Evolutionary conservation across 1,140 invertebrate genomes (phyloP).

Genomic region (Lepidurus couesii): DNA sequence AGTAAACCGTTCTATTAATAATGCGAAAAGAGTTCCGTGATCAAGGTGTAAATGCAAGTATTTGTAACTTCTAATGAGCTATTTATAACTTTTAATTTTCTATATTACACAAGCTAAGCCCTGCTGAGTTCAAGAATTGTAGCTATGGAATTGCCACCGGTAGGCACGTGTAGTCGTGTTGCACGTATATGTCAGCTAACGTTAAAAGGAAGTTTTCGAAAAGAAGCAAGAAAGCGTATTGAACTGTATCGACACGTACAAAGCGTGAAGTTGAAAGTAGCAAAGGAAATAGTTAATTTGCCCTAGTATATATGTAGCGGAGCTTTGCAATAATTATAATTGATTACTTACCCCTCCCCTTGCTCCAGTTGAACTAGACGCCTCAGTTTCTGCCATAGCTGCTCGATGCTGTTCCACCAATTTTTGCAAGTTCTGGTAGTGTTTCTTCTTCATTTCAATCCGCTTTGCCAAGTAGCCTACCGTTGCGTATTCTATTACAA

Average conservation of each 20-base stretch:
- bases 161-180: no score
- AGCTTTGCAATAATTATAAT: no score
- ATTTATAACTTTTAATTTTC: no score
- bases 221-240: background rate
- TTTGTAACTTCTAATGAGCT: no score
- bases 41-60: no score
- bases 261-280: background rate
- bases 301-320: no score
- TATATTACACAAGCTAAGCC: no score
- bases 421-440: constrained; percentile 78
- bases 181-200: background rate
- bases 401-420: constrained; percentile 80
- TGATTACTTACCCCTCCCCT: constrained; percentile 15
- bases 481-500: constrained; percentile 80
- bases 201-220: background rate
- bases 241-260: background rate
- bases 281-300: no score
- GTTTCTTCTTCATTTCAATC: constrained; percentile 89
- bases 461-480: constrained; percentile 93
- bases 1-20: no score
- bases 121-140: no score
- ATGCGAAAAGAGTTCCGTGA: no score
- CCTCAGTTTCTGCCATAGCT: constrained; percentile 40
- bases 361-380: constrained; percentile 33
- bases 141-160: no score